phyloP scores from a whole-genome alignment of 2,797 vertebrate species.

The Tadarida brasiliensis region DNA sequence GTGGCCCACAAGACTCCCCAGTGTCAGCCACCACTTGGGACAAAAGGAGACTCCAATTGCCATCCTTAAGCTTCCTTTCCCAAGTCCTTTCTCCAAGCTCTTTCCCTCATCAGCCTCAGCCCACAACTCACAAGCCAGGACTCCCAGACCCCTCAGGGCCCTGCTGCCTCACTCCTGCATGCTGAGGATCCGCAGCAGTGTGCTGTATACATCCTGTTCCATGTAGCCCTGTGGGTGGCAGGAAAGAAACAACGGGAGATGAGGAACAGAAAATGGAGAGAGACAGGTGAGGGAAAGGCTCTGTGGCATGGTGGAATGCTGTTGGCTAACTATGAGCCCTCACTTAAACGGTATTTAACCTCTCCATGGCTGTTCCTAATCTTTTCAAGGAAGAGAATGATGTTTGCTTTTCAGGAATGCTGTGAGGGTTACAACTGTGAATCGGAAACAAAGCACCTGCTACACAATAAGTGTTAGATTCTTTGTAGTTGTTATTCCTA shows the following conservation, averaged over 20 bases:
- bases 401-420: background rate
- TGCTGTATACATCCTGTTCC: slow-evolving; percentile 86
- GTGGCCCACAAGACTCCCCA: background rate
- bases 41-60: background rate
- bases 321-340: background rate
- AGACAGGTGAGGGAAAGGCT: background rate
- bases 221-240: slow-evolving; percentile 85
- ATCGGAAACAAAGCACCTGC: background rate
- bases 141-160: background rate
- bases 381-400: slow-evolving; percentile 21
- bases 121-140: slow-evolving; percentile 50
- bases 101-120: background rate
- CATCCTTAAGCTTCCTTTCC: background rate
- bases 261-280: background rate
- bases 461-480: background rate
- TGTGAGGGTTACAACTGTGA: background rate
- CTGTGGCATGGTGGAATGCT: background rate
- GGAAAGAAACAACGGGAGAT: slow-evolving; percentile 23
- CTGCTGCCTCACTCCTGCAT: slow-evolving; percentile 65
- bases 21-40: background rate
- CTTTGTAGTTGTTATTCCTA: background rate
- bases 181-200: slow-evolving; percentile 86
- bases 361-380: background rate
- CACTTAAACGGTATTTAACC: background rate
- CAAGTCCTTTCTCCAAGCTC: background rate